Evolutionary conservation across 1,140 invertebrate species (phyloP).

Genomic region (Ctenoplectra terminalis): DNA sequence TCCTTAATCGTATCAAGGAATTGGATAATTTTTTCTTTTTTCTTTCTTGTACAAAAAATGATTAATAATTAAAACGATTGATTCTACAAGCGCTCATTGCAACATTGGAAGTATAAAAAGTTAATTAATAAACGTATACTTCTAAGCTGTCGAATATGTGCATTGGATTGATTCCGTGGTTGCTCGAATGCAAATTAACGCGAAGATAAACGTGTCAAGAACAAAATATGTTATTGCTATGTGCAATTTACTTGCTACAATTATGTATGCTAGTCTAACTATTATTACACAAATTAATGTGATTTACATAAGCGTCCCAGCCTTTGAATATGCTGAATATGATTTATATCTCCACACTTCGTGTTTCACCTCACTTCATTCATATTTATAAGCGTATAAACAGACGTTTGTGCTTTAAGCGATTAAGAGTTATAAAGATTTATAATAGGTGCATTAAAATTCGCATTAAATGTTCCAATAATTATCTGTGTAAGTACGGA

Average conservation of each 20-base stretch:
- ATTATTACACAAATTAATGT: constrained; percentile 32
- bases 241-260: background rate
- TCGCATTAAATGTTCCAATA: background rate
- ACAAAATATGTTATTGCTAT: background rate
- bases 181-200: too few relatives aligned
- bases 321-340: constrained; percentile 2
- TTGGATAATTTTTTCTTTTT: too few relatives aligned
- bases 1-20: too few relatives aligned
- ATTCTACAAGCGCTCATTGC: too few relatives aligned
- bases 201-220: background rate
- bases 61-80: too few relatives aligned
- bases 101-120: too few relatives aligned
- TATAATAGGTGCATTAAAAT: background rate
- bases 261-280: background rate
- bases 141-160: too few relatives aligned
- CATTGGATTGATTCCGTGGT: too few relatives aligned
- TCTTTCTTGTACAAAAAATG: too few relatives aligned
- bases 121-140: too few relatives aligned
- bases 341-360: constrained; percentile 14
- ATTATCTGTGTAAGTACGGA: background rate
- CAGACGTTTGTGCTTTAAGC: background rate
- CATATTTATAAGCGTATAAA: constrained; percentile 49
- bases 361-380: constrained; percentile 24
- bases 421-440: constrained; percentile 41
- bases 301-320: constrained; percentile 35